These are phyloP conservation scores for Labeo rohita DNA, from an alignment of 2,113 vertebrate species.

Conservation along the genomic window DNA sequence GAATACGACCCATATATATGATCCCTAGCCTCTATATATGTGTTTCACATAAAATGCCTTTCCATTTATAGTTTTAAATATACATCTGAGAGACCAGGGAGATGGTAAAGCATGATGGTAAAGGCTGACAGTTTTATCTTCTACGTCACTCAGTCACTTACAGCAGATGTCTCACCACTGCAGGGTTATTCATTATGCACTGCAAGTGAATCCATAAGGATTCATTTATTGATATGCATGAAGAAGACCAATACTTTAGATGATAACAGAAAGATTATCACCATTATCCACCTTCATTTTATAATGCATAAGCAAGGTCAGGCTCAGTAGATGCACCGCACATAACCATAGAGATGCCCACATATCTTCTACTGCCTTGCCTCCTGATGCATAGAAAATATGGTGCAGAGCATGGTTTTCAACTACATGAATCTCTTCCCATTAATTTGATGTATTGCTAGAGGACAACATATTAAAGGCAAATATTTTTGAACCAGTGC, in stretches of 20 bases:
- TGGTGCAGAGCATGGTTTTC: conserved; percentile 48
- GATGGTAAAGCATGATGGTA: not conserved
- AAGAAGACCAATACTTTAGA: not conserved
- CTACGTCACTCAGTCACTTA: conserved; percentile 2
- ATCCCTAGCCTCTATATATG: not conserved
- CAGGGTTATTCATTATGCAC: conserved; percentile 1
- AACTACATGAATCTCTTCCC: conserved; percentile 38
- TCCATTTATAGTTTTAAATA: not conserved
- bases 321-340: not conserved
- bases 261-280: not conserved
- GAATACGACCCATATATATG: conserved; percentile 1
- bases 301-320: not conserved
- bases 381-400: conserved; percentile 32
- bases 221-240: conserved; percentile 1
- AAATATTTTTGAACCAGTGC: not conserved
- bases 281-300: conserved; percentile 5
- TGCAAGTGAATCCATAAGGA: conserved; percentile 1
- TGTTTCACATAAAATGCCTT: not conserved
- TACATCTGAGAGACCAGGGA: not conserved
- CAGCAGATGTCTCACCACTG: not conserved
- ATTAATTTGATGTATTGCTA: conserved; percentile 40
- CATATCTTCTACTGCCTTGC: conserved; percentile 27
- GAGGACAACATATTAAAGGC: not conserved
- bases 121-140: not conserved
- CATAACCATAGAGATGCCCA: conserved; percentile 32